These are phyloP conservation scores for Mormyrops attenuatus DNA, from an alignment of 2,797 vertebrate genomes.

Conservation along the genomic window DNA sequence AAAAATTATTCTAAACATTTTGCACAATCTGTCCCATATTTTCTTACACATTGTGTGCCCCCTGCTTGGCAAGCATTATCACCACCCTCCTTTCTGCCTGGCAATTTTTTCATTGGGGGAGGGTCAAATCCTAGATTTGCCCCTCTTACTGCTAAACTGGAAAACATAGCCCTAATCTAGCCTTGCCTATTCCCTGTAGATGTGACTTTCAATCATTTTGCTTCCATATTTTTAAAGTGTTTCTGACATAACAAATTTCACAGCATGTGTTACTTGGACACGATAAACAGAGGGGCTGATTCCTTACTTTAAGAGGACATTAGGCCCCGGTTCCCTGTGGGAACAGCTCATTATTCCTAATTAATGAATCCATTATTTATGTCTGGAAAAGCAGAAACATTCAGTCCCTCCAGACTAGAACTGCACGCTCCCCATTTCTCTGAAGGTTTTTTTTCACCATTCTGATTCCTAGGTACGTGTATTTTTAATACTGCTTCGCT, in stretches of 20 bases:
- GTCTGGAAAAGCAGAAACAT: neutral
- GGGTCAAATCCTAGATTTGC: neutral
- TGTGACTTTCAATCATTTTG: neutral
- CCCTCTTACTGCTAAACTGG: neutral
- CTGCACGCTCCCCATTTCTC: neutral
- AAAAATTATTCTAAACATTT: neutral
- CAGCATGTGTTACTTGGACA: neutral
- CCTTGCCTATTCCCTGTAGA: neutral
- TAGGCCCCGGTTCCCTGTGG: neutral
- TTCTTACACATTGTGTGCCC: neutral
- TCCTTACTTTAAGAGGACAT: neutral
- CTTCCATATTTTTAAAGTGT: neutral
- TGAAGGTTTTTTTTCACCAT: neutral
- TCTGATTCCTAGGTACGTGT: neutral
- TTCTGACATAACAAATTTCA: neutral
- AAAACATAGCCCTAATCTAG: neutral
- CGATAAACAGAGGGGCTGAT: neutral
- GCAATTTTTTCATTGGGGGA: neutral
- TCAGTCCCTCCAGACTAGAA: neutral
- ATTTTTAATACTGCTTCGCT: neutral
- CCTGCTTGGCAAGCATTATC: neutral
- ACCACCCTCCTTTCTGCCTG: neutral
- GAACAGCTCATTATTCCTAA: conserved; percentile 2
- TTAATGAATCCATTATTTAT: neutral
- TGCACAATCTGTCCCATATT: neutral